Evolutionary conservation across 2,113 vertebrate genomes (phyloP).

Genomic region (Prunella himalayana): DNA sequence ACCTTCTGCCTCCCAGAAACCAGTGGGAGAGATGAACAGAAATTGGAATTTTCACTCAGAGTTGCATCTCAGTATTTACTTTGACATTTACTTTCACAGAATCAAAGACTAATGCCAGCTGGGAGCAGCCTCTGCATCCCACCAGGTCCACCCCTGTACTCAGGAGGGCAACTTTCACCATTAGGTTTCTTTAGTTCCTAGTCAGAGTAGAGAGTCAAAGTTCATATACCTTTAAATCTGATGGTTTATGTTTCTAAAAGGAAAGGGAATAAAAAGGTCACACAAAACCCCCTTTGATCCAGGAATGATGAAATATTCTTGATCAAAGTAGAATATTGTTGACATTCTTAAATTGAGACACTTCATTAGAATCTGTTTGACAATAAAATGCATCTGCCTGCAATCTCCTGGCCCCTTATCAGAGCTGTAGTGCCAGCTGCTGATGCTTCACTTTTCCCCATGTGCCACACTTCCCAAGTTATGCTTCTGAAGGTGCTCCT

Average conservation of each 20-base stretch:
- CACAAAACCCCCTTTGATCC: not conserved
- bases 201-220: not conserved
- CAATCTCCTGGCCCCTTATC: not conserved
- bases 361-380: conserved; percentile 52
- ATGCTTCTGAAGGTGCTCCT: not conserved
- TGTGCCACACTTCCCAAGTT: not conserved
- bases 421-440: not conserved
- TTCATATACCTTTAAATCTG: not conserved
- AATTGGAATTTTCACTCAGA: not conserved
- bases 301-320: conserved; percentile 20
- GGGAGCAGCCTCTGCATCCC: not conserved
- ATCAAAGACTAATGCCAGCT: not conserved
- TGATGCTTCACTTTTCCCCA: not conserved
- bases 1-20: not conserved
- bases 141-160: not conserved
- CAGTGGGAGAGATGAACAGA: not conserved
- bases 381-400: conserved; percentile 36
- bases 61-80: not conserved
- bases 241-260: not conserved
- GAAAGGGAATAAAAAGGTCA: not conserved
- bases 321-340: conserved; percentile 25
- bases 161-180: not conserved
- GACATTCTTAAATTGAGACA: conserved; percentile 14
- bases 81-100: not conserved
- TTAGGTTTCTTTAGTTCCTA: not conserved